These are phyloP conservation scores for Sarcophaga carnaria DNA, from an alignment of 2,888 invertebrate species.

Conservation along the genomic window DNA sequence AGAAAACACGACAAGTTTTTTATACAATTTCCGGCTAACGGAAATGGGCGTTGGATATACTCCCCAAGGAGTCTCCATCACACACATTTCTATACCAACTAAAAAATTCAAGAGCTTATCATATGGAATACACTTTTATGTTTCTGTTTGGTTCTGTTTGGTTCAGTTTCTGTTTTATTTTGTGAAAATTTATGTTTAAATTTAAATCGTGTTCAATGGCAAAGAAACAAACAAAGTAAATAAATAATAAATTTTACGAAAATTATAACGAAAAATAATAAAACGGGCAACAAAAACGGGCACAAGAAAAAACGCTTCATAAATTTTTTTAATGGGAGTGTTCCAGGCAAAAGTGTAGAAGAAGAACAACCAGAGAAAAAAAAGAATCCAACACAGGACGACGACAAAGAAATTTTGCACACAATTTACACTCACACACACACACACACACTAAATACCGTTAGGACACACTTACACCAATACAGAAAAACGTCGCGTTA, in stretches of 20 bases:
- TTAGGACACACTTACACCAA: conserved; percentile 3
- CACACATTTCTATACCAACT: conserved; percentile 12
- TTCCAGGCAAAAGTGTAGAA: conserved; percentile 57
- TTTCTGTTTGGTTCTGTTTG: background rate
- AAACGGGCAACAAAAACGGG: background rate
- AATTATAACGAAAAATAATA: background rate
- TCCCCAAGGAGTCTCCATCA: conserved; percentile 64
- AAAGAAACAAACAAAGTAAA: background rate
- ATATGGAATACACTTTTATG: background rate
- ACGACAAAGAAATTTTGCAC: conserved; percentile 73
- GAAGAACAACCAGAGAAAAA: conserved; percentile 37
- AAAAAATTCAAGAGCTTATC: conserved; percentile 15
- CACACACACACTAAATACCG: conserved; percentile 36
- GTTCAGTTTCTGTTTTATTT: too few relatives aligned
- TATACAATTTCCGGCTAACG: conserved; percentile 66
- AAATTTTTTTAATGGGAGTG: conserved; percentile 62
- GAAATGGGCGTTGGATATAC: conserved; percentile 71
- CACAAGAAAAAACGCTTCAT: conserved; percentile 6
- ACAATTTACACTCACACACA: conserved; percentile 57
- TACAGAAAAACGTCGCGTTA: conserved; percentile 58
- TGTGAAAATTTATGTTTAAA: too few relatives aligned
- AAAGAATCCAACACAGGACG: conserved; percentile 69
- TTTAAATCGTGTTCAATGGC: too few relatives aligned
- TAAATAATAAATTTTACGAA: conserved; percentile 21
- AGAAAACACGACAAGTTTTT: conserved; percentile 8